phyloP scores from a whole-genome alignment of 2,888 invertebrate genomes.

The Scaptodrosophila latifasciaeformis region DNA sequence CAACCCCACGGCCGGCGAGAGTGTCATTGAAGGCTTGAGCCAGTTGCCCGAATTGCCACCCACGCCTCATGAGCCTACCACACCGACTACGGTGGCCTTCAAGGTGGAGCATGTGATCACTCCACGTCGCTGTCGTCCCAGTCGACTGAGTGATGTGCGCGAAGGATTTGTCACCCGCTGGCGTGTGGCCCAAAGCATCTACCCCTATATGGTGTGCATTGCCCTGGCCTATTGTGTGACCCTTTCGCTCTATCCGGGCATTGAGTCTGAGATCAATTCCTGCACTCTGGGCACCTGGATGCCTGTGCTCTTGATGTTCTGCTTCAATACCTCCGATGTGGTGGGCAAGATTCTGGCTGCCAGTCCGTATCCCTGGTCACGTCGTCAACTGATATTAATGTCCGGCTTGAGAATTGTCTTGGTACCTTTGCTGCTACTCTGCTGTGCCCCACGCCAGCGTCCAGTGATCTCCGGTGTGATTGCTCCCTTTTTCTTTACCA shows the following conservation, averaged over 20 bases:
- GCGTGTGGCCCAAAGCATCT: conserved; percentile 88
- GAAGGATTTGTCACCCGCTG: conserved; percentile 78
- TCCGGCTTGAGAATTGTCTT: conserved; percentile 84
- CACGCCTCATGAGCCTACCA: conserved; percentile 70
- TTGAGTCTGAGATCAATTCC: conserved; percentile 90
- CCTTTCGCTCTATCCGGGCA: conserved; percentile 91
- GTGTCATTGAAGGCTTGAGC: conserved; percentile 74
- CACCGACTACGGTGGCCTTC: conserved; percentile 73
- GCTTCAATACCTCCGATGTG: conserved; percentile 91
- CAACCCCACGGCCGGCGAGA: conserved; percentile 77
- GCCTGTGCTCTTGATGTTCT: conserved; percentile 92
- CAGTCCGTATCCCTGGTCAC: conserved; percentile 88
- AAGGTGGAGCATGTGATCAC: conserved; percentile 75
- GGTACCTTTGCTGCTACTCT: conserved; percentile 87
- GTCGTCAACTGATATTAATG: conserved; percentile 84
- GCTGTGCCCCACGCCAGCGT: conserved; percentile 85
- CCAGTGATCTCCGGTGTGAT: conserved; percentile 84
- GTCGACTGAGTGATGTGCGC: conserved; percentile 71
- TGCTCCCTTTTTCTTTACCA: conserved; percentile 81
- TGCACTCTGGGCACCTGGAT: conserved; percentile 91
- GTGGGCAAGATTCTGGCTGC: conserved; percentile 85
- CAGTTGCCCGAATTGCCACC: conserved; percentile 71
- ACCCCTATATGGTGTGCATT: conserved; percentile 93
- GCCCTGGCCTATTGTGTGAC: conserved; percentile 93
- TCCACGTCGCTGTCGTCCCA: conserved; percentile 70